Evolutionary conservation across 2,888 invertebrate species (phyloP).

Genomic region (Norana najaformis): DNA sequence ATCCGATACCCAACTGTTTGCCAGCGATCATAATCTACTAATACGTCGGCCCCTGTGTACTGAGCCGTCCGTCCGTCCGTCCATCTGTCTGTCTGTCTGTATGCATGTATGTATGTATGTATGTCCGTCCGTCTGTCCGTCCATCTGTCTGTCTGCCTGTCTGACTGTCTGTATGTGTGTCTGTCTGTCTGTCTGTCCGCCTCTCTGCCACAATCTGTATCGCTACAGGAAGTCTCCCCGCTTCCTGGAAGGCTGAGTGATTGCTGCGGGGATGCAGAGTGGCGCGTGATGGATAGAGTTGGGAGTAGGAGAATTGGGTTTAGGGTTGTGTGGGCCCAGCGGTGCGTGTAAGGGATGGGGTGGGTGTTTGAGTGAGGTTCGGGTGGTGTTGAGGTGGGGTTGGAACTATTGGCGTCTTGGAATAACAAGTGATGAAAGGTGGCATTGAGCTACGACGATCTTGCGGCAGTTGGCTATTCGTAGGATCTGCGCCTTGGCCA

Average conservation of each 20-base stretch:
- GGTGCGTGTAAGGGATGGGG: too few species aligned
- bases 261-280: background rate
- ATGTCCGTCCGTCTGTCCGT: background rate
- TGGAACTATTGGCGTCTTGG: too few species aligned
- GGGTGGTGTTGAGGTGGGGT: too few species aligned
- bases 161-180: background rate
- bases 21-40: background rate
- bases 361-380: too few species aligned
- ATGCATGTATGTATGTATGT: too few species aligned
- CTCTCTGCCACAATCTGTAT: background rate
- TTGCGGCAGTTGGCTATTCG: too few species aligned
- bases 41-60: background rate
- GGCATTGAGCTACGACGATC: too few species aligned
- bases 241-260: background rate
- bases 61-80: background rate
- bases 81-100: background rate
- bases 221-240: background rate
- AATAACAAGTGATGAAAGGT: too few species aligned
- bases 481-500: too few species aligned
- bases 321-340: background rate
- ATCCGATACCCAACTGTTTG: too few species aligned
- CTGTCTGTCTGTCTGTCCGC: background rate
- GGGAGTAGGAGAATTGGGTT: background rate
- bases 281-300: background rate
- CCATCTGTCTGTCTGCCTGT: background rate